Evolutionary conservation across 2,797 vertebrate species (phyloP), one percentile per base, ranked within the genome.

Genomic region (Vespertilio murinus): DNA sequence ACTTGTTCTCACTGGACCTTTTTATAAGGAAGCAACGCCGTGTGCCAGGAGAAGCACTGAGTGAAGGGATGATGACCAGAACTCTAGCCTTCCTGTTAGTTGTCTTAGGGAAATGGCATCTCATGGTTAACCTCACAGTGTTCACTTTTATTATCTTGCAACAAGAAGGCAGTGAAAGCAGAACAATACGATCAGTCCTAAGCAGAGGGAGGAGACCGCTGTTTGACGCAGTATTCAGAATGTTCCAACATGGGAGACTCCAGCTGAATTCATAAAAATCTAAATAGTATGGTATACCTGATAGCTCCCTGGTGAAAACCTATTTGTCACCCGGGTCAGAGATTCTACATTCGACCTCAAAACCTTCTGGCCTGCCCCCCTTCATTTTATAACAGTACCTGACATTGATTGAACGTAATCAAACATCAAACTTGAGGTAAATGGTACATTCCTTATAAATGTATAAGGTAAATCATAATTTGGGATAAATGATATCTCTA

Each of bases 1-100:
- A 30, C 78, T 96, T 79, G 25, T 79, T 96, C 77, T 95, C 54
- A 2, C 59, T 84, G 75, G 84, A 42, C 8, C 84, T 94, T 91
- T 79, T 77, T 75, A 49, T 64, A 82, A 70, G 61, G 83, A 87
- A 40, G 69, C 22, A 14, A 77, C 56, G 52, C 67, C 49, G 25
- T 2, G 22, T 65, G 67, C 65, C 94, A 71, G 59, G 67, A 92
- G 82, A 61, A 77, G 28, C 1, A 20, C 70, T 16, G 67, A 61
- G 54, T 28, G 23, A 65, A 54, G 38, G 79, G 61, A 40, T 52
- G n/a, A 23, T 74, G 79, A 91, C 20, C 70, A 78, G 64, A 28
- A 30, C 23, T 8, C 28, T 28, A 47, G 42, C 5, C 23, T 7
- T 61, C n/a, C 54, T 73, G 45, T 8, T 54, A 23, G 61, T 18